Evolutionary conservation across 2,113 vertebrate species (phyloP).

Genomic region (Cephalopterus ornatus): DNA sequence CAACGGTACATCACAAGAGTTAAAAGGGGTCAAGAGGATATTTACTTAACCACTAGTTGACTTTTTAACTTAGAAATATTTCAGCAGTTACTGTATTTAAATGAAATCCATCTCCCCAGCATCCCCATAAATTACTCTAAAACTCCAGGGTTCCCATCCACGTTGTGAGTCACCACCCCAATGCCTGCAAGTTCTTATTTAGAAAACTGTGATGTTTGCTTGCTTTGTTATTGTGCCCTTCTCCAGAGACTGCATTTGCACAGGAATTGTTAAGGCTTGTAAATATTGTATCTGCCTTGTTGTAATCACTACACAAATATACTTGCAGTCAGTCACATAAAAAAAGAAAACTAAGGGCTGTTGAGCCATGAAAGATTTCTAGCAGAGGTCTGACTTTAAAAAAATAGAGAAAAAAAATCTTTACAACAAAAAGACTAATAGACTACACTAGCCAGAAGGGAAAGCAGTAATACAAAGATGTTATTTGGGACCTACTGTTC

Average conservation of each 20-base stretch:
- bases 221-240: constrained; percentile 57
- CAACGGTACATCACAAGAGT: constrained; percentile 44
- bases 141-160: constrained; percentile 52
- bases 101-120: constrained; percentile 56
- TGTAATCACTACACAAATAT: constrained; percentile 64
- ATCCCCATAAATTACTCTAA: constrained; percentile 65
- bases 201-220: constrained; percentile 49
- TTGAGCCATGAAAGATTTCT: constrained; percentile 6
- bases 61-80: constrained; percentile 60
- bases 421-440: neutral
- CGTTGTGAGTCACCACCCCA: constrained; percentile 22
- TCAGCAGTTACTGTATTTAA: constrained; percentile 62
- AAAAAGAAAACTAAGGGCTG: constrained; percentile 2
- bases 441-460: neutral
- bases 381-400: neutral
- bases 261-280: constrained; percentile 60
- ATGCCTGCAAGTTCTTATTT: constrained; percentile 24
- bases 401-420: constrained; percentile 21
- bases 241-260: constrained; percentile 58
- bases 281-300: constrained; percentile 69
- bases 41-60: constrained; percentile 58
- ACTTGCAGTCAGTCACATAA: constrained; percentile 9
- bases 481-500: neutral
- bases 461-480: neutral
- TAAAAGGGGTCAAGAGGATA: constrained; percentile 62